Evolutionary conservation across 1,140 invertebrate genomes (phyloP), one percentile per base, ranked within the genome.

Genomic region (Rhagoletis pomonella): DNA sequence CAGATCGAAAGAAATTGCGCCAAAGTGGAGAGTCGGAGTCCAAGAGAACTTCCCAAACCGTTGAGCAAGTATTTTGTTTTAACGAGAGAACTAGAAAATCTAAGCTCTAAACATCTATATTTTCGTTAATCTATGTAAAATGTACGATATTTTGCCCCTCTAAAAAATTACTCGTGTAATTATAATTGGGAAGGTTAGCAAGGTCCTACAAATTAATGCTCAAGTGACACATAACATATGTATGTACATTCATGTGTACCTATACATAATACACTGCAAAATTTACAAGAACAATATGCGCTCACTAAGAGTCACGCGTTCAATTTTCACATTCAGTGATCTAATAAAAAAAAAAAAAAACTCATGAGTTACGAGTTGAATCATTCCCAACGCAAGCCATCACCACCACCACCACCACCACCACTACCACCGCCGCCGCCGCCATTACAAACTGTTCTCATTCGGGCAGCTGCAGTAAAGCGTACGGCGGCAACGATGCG

Each of bases 371-470:
- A 55, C 6, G 12, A 19, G 73, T 55, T 81, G 47, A 81, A n/a
- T 81, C 42, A 47, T 73, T 62, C 42, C 39, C 67, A 73, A 47
- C 67, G 1, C 7, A 14, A 55, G 50, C 50, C 50, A 42, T 12
- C 67, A 67, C 29, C 64, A 64, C 4, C 29, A 29, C 29, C 29
- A 29, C 29, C 29, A 29, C 29, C 10, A 39, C 39, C 65, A 12
- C 12, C 9, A 42, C 7, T n/a, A 39, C 29, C 65, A 29, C 10
- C 64, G 10, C 19, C 65, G 65, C 65, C n/a, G 44, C 60, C 60
- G 60, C 29, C 64, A 67, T 29, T 29, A 12, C 17, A 81, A 81
- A 81, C 73, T 81, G 73, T 81, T 81, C 73, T n/a, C 73, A 81
- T 19, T 58, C 17, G 5, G 10, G 73, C 73, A 81, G 50, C 73